Percentiles rank a stretch among this genome's conserved stretches.
Evolutionary conservation across 2,797 vertebrate species (phyloP).

Genomic region (Coreius guichenoti): DNA sequence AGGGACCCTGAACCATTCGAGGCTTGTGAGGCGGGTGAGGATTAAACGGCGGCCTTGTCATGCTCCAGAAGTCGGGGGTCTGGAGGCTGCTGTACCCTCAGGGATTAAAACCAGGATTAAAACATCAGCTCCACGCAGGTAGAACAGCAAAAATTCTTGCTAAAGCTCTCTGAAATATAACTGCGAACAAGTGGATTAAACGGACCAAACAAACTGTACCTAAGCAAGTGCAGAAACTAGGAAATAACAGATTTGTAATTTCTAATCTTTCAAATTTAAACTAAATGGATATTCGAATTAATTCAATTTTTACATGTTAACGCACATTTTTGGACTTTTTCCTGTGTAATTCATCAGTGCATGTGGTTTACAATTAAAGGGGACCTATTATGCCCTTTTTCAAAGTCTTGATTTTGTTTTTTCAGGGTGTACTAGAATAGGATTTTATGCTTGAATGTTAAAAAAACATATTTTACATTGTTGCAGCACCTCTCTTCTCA

Average conservation of each 20-base stretch:
- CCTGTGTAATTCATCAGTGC: background rate
- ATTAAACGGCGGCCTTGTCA: conserved; percentile 49
- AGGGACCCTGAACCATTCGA: conserved; percentile 32
- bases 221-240: conserved; percentile 13
- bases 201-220: conserved; percentile 19
- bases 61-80: conserved; percentile 48
- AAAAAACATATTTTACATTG: background rate
- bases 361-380: background rate
- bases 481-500: background rate
- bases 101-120: conserved; percentile 58
- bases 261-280: conserved; percentile 24
- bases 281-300: background rate
- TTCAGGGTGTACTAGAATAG: background rate
- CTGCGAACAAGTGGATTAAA: conserved; percentile 44
- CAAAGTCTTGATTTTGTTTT: background rate
- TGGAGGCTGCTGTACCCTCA: conserved; percentile 36
- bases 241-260: background rate
- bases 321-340: background rate
- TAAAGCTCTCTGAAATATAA: conserved; percentile 40
- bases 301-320: background rate
- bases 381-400: background rate
- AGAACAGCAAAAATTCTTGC: conserved; percentile 41
- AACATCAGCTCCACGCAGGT: conserved; percentile 54
- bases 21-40: conserved; percentile 1
- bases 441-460: background rate